A percentile compares a stretch with the other conserved stretches of the same genome.
Conservation (phyloP, 2,888 invertebrate genomes). For the Metopia argyrocephala region DNA sequence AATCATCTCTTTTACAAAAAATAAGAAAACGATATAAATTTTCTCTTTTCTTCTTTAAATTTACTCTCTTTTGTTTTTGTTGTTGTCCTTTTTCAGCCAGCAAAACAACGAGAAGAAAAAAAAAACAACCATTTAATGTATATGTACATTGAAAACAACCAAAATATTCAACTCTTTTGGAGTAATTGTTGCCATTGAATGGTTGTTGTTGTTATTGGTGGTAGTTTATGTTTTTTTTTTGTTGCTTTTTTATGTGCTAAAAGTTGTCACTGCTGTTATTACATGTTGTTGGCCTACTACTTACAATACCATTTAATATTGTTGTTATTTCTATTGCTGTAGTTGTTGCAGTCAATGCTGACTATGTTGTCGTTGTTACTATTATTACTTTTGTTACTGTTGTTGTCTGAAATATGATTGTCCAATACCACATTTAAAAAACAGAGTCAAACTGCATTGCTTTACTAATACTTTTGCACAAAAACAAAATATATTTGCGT, state of each 20-base stretch:
- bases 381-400: conserved; percentile 23
- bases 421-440: conserved; percentile 50
- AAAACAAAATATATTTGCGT: background rate
- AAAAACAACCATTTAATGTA: conserved; percentile 21
- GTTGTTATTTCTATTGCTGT: conserved; percentile 27
- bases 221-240: conserved; percentile 41
- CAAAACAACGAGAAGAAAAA: too few relatives aligned
- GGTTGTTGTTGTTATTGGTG: conserved; percentile 29
- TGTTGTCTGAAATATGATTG: conserved; percentile 63
- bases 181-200: conserved; percentile 8
- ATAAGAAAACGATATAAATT: too few relatives aligned
- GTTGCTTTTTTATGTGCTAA: conserved; percentile 48
- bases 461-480: conserved; percentile 46
- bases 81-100: conserved; percentile 33
- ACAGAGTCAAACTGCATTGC: conserved; percentile 58
- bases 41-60: too few relatives aligned
- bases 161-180: conserved; percentile 11
- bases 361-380: background rate
- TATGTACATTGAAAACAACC: too few relatives aligned
- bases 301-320: conserved; percentile 59
- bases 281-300: conserved; percentile 65
- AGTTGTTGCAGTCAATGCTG: conserved; percentile 6
- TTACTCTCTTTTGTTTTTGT: conserved; percentile 36
- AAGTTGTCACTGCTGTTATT: conserved; percentile 65
- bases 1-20: background rate